A percentile compares a stretch with the other conserved stretches of the same genome.
These are phyloP conservation scores for Colletes gigas DNA, from an alignment of 1,140 invertebrate species.

Conservation along the genomic window DNA sequence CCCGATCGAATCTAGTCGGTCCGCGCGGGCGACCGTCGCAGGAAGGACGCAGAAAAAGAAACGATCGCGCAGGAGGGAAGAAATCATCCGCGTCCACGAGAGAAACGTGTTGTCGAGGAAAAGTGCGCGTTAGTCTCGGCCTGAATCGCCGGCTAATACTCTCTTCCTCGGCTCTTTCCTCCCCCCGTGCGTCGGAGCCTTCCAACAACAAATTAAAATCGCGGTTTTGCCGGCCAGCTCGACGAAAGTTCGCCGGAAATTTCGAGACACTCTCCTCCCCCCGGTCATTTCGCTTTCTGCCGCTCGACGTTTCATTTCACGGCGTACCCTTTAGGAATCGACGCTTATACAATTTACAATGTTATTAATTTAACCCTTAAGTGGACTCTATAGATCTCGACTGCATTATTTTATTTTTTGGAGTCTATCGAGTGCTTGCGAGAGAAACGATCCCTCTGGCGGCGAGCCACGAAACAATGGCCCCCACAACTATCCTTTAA, in stretches of 20 bases:
- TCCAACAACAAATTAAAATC: slow-evolving; percentile 59
- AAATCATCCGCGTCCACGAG: slow-evolving; percentile 65
- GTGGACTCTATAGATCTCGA: too few relatives aligned
- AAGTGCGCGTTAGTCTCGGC: slow-evolving; percentile 81
- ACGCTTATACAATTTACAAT: too few relatives aligned
- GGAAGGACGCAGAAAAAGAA: slow-evolving; percentile 23
- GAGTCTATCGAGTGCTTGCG: too few relatives aligned
- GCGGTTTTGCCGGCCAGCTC: not conserved
- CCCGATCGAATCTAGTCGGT: slow-evolving; percentile 13
- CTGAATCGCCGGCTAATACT: slow-evolving; percentile 79
- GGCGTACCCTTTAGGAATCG: too few relatives aligned
- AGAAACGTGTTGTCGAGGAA: slow-evolving; percentile 78
- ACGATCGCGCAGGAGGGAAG: slow-evolving; percentile 21
- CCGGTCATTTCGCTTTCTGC: slow-evolving; percentile 28
- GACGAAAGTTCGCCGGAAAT: slow-evolving; percentile 25
- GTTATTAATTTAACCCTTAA: too few relatives aligned
- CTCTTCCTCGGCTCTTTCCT: slow-evolving; percentile 66
- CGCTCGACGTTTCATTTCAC: too few relatives aligned
- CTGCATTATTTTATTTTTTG: too few relatives aligned
- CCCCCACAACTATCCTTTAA: too few relatives aligned
- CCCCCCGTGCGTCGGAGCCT: slow-evolving; percentile 34
- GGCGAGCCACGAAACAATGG: too few relatives aligned
- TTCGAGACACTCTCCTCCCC: not conserved
- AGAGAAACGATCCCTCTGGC: too few relatives aligned
- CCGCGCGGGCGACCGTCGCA: not conserved